phyloP scores from a whole-genome alignment of 2,797 vertebrate genomes.

The Epinephelus malabaricus region DNA sequence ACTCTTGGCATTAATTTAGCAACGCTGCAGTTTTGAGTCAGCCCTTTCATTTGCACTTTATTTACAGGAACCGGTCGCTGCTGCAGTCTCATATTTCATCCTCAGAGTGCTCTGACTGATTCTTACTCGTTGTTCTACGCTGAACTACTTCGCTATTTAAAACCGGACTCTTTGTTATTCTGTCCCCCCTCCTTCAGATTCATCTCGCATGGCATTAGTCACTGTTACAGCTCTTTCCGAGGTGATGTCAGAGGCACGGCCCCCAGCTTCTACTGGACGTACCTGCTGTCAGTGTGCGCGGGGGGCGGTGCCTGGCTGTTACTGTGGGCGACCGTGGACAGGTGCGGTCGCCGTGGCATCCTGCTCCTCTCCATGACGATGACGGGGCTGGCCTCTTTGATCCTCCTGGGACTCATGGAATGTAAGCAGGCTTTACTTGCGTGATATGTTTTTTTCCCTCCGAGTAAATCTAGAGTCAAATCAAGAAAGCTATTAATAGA shows the following conservation, averaged over 20 bases:
- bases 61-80: conserved; percentile 5
- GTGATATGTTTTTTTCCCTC: conserved; percentile 18
- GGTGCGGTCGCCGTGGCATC: conserved; percentile 92
- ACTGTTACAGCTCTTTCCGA: conserved; percentile 92
- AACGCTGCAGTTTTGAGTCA: background rate
- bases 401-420: conserved; percentile 91
- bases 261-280: conserved; percentile 91
- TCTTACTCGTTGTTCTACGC: background rate
- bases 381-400: conserved; percentile 91
- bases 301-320: conserved; percentile 90
- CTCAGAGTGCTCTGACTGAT: conserved; percentile 2
- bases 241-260: conserved; percentile 86
- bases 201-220: conserved; percentile 92
- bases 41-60: conserved; percentile 31
- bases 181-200: conserved; percentile 82
- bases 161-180: conserved; percentile 15
- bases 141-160: conserved; percentile 19
- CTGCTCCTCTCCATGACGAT: conserved; percentile 91
- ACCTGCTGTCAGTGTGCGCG: conserved; percentile 90
- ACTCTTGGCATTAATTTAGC: conserved; percentile 1
- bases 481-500: conserved; percentile 25
- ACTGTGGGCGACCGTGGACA: conserved; percentile 90
- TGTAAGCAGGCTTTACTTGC: conserved; percentile 83
- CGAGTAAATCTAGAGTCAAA: conserved; percentile 9
- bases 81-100: conserved; percentile 35